Percentiles rank a stretch among this genome's conserved stretches.
Conservation (phyloP, 2,113 vertebrate genomes). For the Neopipo cinnamomea region DNA sequence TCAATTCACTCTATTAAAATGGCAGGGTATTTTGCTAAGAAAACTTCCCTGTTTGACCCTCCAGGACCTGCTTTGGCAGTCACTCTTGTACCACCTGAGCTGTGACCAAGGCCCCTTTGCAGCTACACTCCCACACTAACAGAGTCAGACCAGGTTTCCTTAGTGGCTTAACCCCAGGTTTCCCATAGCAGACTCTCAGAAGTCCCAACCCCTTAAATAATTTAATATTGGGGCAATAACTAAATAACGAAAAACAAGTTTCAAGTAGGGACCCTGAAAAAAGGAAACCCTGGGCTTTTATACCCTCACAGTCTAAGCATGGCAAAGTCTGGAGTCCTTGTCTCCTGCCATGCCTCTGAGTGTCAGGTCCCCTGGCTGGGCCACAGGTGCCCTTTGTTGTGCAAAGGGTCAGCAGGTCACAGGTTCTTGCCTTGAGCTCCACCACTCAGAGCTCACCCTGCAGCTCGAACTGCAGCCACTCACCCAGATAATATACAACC, state of each 20-base stretch:
- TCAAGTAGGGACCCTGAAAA: neutral
- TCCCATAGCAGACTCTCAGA: neutral
- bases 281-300: neutral
- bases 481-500: no score
- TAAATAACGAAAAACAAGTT: neutral
- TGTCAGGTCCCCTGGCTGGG: neutral
- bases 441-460: neutral
- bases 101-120: fast-evolving
- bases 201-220: neutral
- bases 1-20: neutral
- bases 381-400: neutral
- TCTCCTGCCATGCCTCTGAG: neutral
- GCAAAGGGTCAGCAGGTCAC: neutral
- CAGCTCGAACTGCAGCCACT: neutral
- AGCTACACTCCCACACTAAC: neutral
- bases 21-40: neutral
- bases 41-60: fast-evolving
- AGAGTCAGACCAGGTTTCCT: neutral
- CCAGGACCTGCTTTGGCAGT: neutral
- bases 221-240: neutral
- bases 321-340: neutral
- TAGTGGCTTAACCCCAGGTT: neutral
- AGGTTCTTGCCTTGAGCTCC: neutral
- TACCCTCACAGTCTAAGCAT: neutral
- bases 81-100: fast-evolving